Percentiles rank a stretch among this genome's conserved stretches.
Evolutionary conservation across 1,140 invertebrate species (phyloP).

Genomic region (Ceratina japonica): DNA sequence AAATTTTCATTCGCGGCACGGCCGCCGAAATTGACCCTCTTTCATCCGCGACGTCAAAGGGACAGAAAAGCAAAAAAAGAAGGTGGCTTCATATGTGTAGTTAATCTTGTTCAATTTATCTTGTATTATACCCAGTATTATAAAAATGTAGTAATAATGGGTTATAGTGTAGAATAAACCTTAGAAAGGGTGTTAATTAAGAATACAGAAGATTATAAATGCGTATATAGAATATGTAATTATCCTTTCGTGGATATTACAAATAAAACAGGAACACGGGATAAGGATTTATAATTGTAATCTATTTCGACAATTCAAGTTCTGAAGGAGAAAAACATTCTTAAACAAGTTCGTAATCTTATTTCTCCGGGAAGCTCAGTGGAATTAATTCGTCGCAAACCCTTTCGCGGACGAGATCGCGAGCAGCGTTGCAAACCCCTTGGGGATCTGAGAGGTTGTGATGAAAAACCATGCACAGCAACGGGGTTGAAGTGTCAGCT

Average conservation of each 20-base stretch:
- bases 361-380: constrained; percentile 30
- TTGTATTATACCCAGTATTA: too few species aligned
- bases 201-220: background rate
- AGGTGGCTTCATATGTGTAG: too few species aligned
- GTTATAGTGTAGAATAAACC: too few species aligned
- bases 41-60: background rate
- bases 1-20: constrained; percentile 9
- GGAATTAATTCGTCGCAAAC: constrained; percentile 46
- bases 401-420: constrained; percentile 23
- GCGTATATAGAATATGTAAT: background rate
- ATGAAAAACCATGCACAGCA: constrained; percentile 49
- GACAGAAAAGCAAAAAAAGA: background rate
- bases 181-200: too few species aligned
- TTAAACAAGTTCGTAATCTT: constrained; percentile 35
- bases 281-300: background rate
- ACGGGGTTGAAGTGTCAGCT: constrained; percentile 56
- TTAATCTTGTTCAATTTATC: too few species aligned
- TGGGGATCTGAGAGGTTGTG: constrained; percentile 3
- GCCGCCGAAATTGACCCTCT: background rate
- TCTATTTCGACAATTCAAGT: background rate
- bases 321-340: background rate
- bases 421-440: background rate
- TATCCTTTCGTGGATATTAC: background rate
- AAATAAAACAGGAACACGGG: background rate
- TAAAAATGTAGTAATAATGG: too few species aligned